Conservation (phyloP, 2,888 invertebrate genomes). For the Helobdella robusta region DNA sequence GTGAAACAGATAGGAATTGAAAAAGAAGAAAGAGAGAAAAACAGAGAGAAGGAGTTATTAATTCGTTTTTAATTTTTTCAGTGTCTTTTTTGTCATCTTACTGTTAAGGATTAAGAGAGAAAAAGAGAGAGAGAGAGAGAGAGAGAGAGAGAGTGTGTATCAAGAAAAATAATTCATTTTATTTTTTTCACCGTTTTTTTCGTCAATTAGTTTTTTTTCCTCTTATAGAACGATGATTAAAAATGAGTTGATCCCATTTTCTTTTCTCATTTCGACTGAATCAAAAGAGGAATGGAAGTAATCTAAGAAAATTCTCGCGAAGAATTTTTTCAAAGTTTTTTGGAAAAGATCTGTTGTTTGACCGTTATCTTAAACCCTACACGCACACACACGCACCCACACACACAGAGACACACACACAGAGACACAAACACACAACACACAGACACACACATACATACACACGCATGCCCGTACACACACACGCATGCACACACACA, state of each 20-base stretch:
- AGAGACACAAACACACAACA: too few relatives aligned
- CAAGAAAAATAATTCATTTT: neutral
- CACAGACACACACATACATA: slow-evolving; percentile 1
- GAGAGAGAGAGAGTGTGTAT: neutral
- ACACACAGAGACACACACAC: too few relatives aligned
- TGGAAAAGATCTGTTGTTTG: too few relatives aligned
- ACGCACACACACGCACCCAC: too few relatives aligned
- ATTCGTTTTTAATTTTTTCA: neutral
- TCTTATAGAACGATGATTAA: too few relatives aligned
- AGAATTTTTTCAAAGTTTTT: too few relatives aligned
- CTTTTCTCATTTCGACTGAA: too few relatives aligned
- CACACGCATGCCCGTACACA: neutral
- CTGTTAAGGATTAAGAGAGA: neutral
- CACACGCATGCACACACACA: neutral
- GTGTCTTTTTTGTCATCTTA: neutral
- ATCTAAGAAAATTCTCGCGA: too few relatives aligned
- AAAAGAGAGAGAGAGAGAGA: slow-evolving; percentile 17
- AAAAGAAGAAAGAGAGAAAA: neutral
- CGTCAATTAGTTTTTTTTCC: too few relatives aligned
- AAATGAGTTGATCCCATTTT: too few relatives aligned
- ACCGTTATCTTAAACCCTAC: too few relatives aligned
- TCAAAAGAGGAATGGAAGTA: too few relatives aligned
- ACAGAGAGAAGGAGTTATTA: neutral
- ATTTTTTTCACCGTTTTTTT: neutral
- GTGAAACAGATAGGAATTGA: neutral